phyloP scores from a whole-genome alignment of 53 echinoderm and acorn worm species.

The Mesocentrotus franciscanus region DNA sequence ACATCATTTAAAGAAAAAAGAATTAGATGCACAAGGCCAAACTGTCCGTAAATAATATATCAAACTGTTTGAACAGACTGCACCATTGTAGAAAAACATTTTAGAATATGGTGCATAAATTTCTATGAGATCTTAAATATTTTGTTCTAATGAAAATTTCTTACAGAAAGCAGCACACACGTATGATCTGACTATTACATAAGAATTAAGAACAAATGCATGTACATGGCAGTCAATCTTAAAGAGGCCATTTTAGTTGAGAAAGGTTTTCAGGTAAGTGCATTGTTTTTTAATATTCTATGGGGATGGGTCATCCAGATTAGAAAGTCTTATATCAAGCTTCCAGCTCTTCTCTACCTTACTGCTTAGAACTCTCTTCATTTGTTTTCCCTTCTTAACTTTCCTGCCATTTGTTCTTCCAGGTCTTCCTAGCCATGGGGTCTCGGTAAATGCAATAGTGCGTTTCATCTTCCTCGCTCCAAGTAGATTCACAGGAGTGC shows the following conservation, averaged over 20 bases:
- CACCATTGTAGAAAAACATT: too few relatives aligned
- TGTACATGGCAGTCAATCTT: neutral
- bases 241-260: too few relatives aligned
- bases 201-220: neutral
- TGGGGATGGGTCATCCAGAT: constrained; percentile 3
- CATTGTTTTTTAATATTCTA: neutral
- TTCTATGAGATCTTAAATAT: neutral
- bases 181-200: neutral
- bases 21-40: too few relatives aligned
- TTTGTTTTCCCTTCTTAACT: constrained; percentile 21
- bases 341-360: constrained; percentile 55
- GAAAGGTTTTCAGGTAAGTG: too few relatives aligned
- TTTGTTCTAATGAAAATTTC: neutral
- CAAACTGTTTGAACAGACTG: too few relatives aligned
- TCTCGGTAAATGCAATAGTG: constrained; percentile 27
- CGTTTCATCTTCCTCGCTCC: constrained; percentile 56
- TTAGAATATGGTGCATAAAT: too few relatives aligned
- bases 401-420: constrained; percentile 51
- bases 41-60: too few relatives aligned
- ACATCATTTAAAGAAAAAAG: too few relatives aligned
- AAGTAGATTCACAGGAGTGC: neutral
- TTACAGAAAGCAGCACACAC: neutral
- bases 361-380: constrained; percentile 42
- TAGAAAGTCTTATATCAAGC: constrained; percentile 43
- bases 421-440: constrained; percentile 58